phyloP scores from a whole-genome alignment of 2,113 vertebrate genomes.

The Atherinomorus stipes region DNA sequence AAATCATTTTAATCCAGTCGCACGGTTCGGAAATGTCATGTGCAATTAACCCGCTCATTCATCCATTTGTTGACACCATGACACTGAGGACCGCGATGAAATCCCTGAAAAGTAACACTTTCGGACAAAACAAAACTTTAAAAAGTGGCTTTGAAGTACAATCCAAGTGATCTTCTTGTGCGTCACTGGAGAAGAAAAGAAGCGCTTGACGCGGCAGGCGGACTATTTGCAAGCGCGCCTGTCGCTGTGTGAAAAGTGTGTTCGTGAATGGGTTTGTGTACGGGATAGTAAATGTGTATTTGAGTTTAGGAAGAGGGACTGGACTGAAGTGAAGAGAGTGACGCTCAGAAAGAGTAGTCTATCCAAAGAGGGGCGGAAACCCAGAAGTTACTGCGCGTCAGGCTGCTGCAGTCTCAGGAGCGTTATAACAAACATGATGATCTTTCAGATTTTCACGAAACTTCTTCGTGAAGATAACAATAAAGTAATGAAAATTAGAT shows the following conservation, averaged over 20 bases:
- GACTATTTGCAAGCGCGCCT: constrained; percentile 33
- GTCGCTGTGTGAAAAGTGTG: constrained; percentile 32
- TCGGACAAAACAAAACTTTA: constrained; percentile 19
- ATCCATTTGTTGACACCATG: constrained; percentile 20
- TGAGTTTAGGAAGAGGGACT: constrained; percentile 42
- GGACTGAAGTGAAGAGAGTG: constrained; percentile 64
- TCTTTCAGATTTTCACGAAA: no score
- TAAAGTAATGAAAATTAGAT: no score
- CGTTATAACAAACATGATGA: no score
- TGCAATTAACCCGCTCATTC: constrained; percentile 35
- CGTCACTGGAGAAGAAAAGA: constrained; percentile 31
- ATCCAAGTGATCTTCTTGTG: constrained; percentile 44
- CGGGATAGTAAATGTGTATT: constrained; percentile 41
- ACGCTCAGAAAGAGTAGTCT: constrained; percentile 55
- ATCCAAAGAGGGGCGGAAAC: constrained; percentile 65
- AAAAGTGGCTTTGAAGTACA: not conserved
- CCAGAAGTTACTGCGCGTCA: constrained; percentile 7
- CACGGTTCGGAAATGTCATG: constrained; percentile 7
- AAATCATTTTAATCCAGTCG: constrained; percentile 59
- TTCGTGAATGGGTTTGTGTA: constrained; percentile 19
- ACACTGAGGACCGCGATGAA: constrained; percentile 1
- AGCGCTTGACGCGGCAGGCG: constrained; percentile 37
- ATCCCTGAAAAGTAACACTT: constrained; percentile 31
- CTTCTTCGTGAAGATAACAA: no score
- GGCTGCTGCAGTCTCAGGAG: not conserved